Evolutionary conservation across 2,888 invertebrate species (phyloP), one percentile per base, ranked within the genome.

Genomic region (Matsumyia berberina): DNA sequence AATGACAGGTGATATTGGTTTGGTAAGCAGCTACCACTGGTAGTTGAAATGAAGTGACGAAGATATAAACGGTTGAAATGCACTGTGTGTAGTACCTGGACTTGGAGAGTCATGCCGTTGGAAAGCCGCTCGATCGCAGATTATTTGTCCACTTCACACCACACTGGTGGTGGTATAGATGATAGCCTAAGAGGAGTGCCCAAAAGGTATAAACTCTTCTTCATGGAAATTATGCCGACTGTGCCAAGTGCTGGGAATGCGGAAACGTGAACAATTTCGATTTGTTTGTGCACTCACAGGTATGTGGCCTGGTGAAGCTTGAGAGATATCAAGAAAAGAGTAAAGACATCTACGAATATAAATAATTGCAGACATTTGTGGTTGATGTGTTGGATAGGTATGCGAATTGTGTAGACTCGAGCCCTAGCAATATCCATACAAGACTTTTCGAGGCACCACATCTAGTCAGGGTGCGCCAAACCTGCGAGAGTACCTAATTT

Each of bases 151-250:
- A 57, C 33, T 42, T 37, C 12, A 35, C 37, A 55, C 70, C 5
- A 29, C 15, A 15, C 8, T 29, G 12, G 62, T 33, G 19, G 19
- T 33, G 33, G 19, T 53, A 29, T 64, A 53, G 15, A 29, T 62
- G 73, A 53, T 53, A 60, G 55, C 49, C 70, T 44, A 9, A 80
- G 74, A 77, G 82, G 82, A 78, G 77, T 78, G 82, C 82, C 82
- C 72, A 69, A 67, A 83, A 72, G 77, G 66, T 62, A 42, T 11
- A 62, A 42, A 73, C 73, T 29, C 19, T 46, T 58, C 72, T 46
- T 60, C 15, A 53, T 73, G 73, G 7, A 53, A 73, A 73, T 53
- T 57, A 29, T n/a, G 24, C 12, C 42, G 35, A 49, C 9, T 7
- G 4, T 24, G 69, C 12, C 39, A 39, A 15, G 17, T 42, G 37